These are phyloP conservation scores for Auanema freiburgensis DNA, from an alignment of 2,888 invertebrate genomes.

Conservation along the genomic window DNA sequence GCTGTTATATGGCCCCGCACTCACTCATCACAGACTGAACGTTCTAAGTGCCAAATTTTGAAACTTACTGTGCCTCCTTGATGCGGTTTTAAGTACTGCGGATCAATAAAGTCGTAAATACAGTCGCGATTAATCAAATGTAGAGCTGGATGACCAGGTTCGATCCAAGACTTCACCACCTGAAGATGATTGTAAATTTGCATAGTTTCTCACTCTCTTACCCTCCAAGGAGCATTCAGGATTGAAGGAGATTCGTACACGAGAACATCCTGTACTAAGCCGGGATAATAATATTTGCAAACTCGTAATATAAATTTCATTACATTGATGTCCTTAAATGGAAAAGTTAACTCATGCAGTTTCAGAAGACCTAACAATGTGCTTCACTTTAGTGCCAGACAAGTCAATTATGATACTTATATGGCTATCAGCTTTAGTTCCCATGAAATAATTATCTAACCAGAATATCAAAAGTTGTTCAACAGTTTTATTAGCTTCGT, in stretches of 20 bases:
- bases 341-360: background rate
- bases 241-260: slow-evolving; percentile 53
- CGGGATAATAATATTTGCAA: slow-evolving; percentile 59
- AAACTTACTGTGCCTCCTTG: slow-evolving; percentile 54
- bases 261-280: slow-evolving; percentile 41
- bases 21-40: too few relatives aligned
- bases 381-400: slow-evolving; percentile 42
- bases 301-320: slow-evolving; percentile 57
- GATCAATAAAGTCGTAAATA: slow-evolving; percentile 45
- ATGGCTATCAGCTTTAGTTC: slow-evolving; percentile 44
- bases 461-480: slow-evolving; percentile 57
- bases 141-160: slow-evolving; percentile 28
- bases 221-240: slow-evolving; percentile 56
- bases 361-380: slow-evolving; percentile 43
- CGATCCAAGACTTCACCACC: slow-evolving; percentile 48
- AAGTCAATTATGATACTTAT: slow-evolving; percentile 56
- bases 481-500: slow-evolving; percentile 37
- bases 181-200: slow-evolving; percentile 11
- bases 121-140: slow-evolving; percentile 32
- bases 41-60: too few relatives aligned
- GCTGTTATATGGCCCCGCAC: background rate
- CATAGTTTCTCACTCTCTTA: slow-evolving; percentile 18
- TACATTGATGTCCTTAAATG: slow-evolving; percentile 52
- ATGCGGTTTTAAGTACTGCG: slow-evolving; percentile 37
- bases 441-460: slow-evolving; percentile 56